Conservation (phyloP, 2,888 invertebrate species). For the Aphidius colemani region DNA sequence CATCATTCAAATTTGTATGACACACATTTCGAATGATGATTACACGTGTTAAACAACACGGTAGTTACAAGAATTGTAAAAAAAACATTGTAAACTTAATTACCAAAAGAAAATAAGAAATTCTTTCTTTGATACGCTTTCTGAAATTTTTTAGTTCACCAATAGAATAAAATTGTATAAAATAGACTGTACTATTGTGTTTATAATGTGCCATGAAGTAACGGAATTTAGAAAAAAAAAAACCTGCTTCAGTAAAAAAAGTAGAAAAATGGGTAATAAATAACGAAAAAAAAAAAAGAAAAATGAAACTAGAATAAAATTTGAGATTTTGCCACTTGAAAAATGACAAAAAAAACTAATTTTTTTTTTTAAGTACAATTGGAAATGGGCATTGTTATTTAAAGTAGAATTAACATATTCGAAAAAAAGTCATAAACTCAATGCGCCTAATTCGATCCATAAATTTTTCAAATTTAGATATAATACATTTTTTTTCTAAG, state of each 20-base stretch:
- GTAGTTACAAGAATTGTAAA: slow-evolving; percentile 26
- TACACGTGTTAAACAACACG: slow-evolving; percentile 18
- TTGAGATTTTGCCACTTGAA: slow-evolving; percentile 34
- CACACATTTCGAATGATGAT: not conserved
- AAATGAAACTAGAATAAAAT: slow-evolving; percentile 1
- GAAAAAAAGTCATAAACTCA: slow-evolving; percentile 4
- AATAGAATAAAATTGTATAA: slow-evolving; percentile 32
- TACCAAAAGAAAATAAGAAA: slow-evolving; percentile 37
- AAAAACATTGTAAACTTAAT: slow-evolving; percentile 11
- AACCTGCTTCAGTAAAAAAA: slow-evolving; percentile 18
- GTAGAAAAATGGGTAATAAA: no score
- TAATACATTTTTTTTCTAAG: not conserved
- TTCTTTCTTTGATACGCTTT: slow-evolving; percentile 47
- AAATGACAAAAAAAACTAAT: slow-evolving; percentile 23
- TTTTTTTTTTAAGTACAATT: slow-evolving; percentile 2
- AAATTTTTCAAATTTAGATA: slow-evolving; percentile 3
- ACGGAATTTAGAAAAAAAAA: slow-evolving; percentile 20
- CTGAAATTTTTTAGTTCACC: slow-evolving; percentile 33
- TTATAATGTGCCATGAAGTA: slow-evolving; percentile 21
- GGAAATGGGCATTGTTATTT: slow-evolving; percentile 32
- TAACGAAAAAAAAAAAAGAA: slow-evolving; percentile 1
- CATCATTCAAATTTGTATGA: no score
- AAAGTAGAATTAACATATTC: slow-evolving; percentile 34
- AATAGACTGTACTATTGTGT: not conserved
- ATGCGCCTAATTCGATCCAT: not conserved